Evolutionary conservation across 2,888 invertebrate genomes (phyloP), one percentile per base, ranked within the genome.

Genomic region (Drosophila atroscutellata): DNA sequence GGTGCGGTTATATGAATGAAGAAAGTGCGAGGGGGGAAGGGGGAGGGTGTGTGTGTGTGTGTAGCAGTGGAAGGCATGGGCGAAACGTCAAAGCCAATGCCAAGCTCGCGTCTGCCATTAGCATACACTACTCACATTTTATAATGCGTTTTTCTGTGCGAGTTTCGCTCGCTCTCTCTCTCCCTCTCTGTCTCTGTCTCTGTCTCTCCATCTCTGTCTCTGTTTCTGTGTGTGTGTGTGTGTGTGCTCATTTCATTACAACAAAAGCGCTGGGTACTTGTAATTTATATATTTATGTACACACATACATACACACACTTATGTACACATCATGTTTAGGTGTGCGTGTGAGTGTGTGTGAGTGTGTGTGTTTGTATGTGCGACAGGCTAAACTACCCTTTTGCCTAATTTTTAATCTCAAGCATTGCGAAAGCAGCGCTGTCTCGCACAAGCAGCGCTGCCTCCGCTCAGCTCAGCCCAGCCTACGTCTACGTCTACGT

Each of bases 101-200:
- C 70, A 75, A 71, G 63, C 81, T 64, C 68, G 82, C 83, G 83
- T 80, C 86, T 84, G 85, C 85, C 87, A 87, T 87, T 87, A 85
- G 85, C 85, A 86, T 86, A 84, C 87, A 85, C 84, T 86, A 85
- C 84, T 85, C 84, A 82, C 85, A 82, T 86, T 86, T 86, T 83
- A 75, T 85, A 85, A 85, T 84, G 80, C 80, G 76, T 81, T 84
- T 83, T 76, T 75, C 69, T 68, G 61, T 67, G 65, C 64, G 75
- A 59, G 61, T 68, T 71, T 71, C 63, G 47, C 72, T n/a, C 55
- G 65, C 45, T 56, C 8, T 47, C 37, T 30, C 24, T 28, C 4
- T 15, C 26, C 2, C 63, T 11, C 63, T 11, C 26, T 34, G 24
- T 26, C 49, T 64, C 34, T 55, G 6, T 61, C 15, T 20, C 13